phyloP scores from a whole-genome alignment of 2,888 invertebrate genomes.

The Sphaeridia pumilis region DNA sequence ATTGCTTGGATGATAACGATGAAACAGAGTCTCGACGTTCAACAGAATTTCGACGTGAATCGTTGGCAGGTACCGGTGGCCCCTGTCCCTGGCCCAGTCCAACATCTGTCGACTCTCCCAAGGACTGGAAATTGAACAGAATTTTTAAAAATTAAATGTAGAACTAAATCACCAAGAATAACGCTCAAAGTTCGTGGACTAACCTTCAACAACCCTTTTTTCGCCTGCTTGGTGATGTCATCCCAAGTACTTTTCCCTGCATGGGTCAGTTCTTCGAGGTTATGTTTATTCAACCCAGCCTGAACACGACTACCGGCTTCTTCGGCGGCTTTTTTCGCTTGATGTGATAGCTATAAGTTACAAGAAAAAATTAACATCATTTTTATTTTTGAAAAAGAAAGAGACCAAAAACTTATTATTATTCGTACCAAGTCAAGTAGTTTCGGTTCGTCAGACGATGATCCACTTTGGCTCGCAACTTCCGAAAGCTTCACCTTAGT shows the following conservation, averaged over 20 bases:
- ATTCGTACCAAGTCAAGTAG: background rate
- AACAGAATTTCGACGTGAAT: slow-evolving; percentile 22
- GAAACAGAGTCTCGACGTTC: slow-evolving; percentile 37
- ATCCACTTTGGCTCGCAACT: slow-evolving; percentile 40
- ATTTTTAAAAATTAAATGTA: too few relatives aligned
- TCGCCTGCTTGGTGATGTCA: slow-evolving; percentile 81
- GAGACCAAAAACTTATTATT: background rate
- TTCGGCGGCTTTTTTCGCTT: slow-evolving; percentile 77
- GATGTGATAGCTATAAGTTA: slow-evolving; percentile 68
- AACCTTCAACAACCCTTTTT: slow-evolving; percentile 73
- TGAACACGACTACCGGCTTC: slow-evolving; percentile 68
- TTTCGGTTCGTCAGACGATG: slow-evolving; percentile 48
- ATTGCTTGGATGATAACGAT: slow-evolving; percentile 37
- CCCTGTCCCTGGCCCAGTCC: too few relatives aligned
- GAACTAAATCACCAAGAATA: too few relatives aligned
- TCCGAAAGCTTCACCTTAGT: slow-evolving; percentile 53
- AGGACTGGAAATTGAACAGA: too few relatives aligned
- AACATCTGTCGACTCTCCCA: slow-evolving; percentile 43
- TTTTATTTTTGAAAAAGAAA: slow-evolving; percentile 70
- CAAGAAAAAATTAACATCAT: too few relatives aligned
- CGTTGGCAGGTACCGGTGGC: too few relatives aligned
- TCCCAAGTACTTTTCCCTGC: slow-evolving; percentile 82
- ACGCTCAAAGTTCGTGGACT: too few relatives aligned
- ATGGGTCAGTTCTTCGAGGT: slow-evolving; percentile 64
- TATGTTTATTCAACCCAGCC: slow-evolving; percentile 46